Conservation (phyloP, 2,888 invertebrate genomes). For the Torymus aiolomorphi region DNA sequence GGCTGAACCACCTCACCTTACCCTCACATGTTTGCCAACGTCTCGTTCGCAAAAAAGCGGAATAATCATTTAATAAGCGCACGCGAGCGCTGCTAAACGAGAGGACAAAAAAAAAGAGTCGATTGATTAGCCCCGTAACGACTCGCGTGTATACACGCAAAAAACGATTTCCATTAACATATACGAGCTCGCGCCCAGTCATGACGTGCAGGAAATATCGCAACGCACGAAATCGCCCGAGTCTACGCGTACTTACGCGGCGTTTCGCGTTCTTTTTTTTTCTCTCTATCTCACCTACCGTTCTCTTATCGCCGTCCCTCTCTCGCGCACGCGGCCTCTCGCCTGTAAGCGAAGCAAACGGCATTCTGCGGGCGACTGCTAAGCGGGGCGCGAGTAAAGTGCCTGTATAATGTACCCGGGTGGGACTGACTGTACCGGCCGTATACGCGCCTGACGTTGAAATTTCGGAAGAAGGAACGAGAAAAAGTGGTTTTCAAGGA, state of each 20-base stretch:
- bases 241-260: too few relatives aligned
- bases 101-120: background rate
- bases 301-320: too few relatives aligned
- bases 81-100: background rate
- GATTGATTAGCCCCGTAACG: conserved; percentile 26
- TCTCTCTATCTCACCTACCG: too few relatives aligned
- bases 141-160: background rate
- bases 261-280: too few relatives aligned
- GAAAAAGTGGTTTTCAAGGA: background rate
- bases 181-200: background rate
- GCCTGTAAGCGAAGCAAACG: too few relatives aligned
- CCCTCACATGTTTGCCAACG: background rate
- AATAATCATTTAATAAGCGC: conserved; percentile 28
- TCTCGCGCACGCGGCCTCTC: too few relatives aligned
- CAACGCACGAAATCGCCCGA: conserved; percentile 17
- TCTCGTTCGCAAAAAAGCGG: background rate
- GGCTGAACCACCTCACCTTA: background rate
- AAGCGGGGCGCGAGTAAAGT: too few relatives aligned
- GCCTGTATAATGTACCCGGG: too few relatives aligned
- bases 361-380: too few relatives aligned
- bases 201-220: conserved; percentile 31
- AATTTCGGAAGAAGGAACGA: background rate
- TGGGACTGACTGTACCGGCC: too few relatives aligned
- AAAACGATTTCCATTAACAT: conserved; percentile 22
- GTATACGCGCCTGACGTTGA: too few relatives aligned